Evolutionary conservation across 2,888 invertebrate genomes (phyloP), one percentile per base, ranked within the genome.

Genomic region (Acanthopleura granulata): DNA sequence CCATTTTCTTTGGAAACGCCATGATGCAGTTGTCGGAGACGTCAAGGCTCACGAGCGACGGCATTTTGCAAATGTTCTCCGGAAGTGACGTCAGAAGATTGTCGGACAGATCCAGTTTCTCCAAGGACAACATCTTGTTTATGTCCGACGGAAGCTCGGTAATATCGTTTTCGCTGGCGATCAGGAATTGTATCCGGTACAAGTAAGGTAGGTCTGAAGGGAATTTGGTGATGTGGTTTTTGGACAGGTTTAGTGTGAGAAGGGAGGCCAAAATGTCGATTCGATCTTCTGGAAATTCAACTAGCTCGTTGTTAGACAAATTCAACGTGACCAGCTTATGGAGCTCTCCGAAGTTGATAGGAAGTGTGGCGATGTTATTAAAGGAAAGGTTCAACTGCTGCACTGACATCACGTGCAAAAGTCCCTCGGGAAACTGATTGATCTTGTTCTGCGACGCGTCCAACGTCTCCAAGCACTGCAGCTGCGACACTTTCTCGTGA

Each of bases 181-280:
- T 81, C 14, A 71, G 71, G n/a, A 71, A 77, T 74, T 84, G 80
- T 66, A 89, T 82, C 57, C 89, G 77, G 78, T 87, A 88, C 73
- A 89, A 79, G 74, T 86, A 88, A 1, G 88, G 85, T n/a, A 90
- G 80, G 73, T 87, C 86, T n/a, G 78, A 79, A 3, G 90, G 89
- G 11, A 97, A 92, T 81, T 95, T 94, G 77, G 93, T 93, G 81
- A 98, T 93, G 79, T 93, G 92, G 90, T 98, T 98, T 86, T 94
- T 92, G 6, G 95, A 94, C 14, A 97, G 89, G 89, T 97, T 96
- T 69, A 98, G 91, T 91, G 94, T 81, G 18, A 85, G 72, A 74
- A 89, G 91, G 90, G 96, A 95, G 0, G 94, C 94, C 93, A 97
- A 94, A 74, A 95, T 95, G 11, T 96, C 96, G 86, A 97, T 85